Evolutionary conservation across 1,140 invertebrate species (phyloP), one percentile per base, ranked within the genome.

Genomic region (Drosophila virilis): DNA sequence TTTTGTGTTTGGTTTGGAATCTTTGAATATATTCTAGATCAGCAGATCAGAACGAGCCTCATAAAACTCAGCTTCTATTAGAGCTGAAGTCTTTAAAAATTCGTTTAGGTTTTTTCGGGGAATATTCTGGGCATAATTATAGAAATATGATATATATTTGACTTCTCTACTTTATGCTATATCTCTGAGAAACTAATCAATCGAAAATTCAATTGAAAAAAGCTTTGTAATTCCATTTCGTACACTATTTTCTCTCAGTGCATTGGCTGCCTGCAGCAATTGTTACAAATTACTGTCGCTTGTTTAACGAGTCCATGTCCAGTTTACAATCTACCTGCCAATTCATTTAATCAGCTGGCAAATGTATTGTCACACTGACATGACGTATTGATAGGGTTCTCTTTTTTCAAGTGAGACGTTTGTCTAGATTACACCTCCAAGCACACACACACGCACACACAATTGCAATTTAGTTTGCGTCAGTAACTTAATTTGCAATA

Each of bases 401-500:
- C 22, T 28, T 48, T 28, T 48, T 10, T 48, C 32, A 6, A 40
- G 10, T 28, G 28, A 42, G 45, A 28, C 46, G 32, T 61, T 54
- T 54, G 51, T 50, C 60, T 64, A 50, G 68, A 64, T 57, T 57
- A 45, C 46, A 45, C 57, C 55, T 51, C 32, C 37, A 45, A 17
- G 17, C 9, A 40, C 22, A 15, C 5, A 45, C 8, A 35, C 12
- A 8, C 51, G 10, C 12, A 28, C 22, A 46, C n/a, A 48, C 13
- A 13, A 17, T 54, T 45, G 35, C 17, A 51, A 57, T 52, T 37
- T 51, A 57, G 66, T 57, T 64, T 74, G 42, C 72, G 52, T 71
- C 60, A 71, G 60, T 71, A 71, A 84, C 70, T 84, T 62, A 88
- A 89, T 88, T 88, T 88, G 43, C 69, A 79, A 82, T 83, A 45